Evolutionary conservation across 2,888 invertebrate genomes (phyloP).

Genomic region (Trisateles emortualis): DNA sequence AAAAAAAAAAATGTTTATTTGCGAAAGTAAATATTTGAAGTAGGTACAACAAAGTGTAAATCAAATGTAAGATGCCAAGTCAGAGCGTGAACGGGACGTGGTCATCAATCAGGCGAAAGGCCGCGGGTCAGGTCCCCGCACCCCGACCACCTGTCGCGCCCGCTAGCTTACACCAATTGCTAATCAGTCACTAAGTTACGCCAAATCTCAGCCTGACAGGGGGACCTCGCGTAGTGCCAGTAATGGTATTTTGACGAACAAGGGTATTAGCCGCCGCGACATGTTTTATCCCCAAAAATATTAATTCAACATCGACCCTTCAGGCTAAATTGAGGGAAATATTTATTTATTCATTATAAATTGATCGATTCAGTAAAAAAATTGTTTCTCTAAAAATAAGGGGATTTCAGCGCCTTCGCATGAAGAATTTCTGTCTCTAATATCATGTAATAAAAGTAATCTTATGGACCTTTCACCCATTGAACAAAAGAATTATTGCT

Average conservation of each 20-base stretch:
- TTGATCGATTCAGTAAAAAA: background rate
- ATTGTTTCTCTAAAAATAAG: background rate
- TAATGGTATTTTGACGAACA: slow-evolving; percentile 81
- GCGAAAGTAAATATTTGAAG: slow-evolving; percentile 9
- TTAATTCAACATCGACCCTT: slow-evolving; percentile 27
- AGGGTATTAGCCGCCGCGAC: slow-evolving; percentile 66
- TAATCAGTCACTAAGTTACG: slow-evolving; percentile 85
- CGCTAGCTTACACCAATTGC: slow-evolving; percentile 78
- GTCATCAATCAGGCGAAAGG: slow-evolving; percentile 77
- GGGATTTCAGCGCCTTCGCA: slow-evolving; percentile 26
- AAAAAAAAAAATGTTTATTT: background rate
- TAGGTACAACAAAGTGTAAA: slow-evolving; percentile 51
- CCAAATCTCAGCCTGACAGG: slow-evolving; percentile 81
- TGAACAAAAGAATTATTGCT: slow-evolving; percentile 76
- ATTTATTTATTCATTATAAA: slow-evolving; percentile 2
- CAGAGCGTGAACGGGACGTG: slow-evolving; percentile 61
- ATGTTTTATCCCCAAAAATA: slow-evolving; percentile 53
- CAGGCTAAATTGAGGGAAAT: background rate
- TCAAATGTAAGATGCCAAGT: slow-evolving; percentile 64
- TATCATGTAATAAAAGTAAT: slow-evolving; percentile 68
- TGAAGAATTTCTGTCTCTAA: slow-evolving; percentile 43
- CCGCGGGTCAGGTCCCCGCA: slow-evolving; percentile 70
- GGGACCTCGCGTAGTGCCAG: slow-evolving; percentile 61
- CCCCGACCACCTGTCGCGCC: slow-evolving; percentile 83
- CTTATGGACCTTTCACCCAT: slow-evolving; percentile 62